phyloP scores from a whole-genome alignment of 1,140 invertebrate genomes.

The Philopotamus ludificatus region DNA sequence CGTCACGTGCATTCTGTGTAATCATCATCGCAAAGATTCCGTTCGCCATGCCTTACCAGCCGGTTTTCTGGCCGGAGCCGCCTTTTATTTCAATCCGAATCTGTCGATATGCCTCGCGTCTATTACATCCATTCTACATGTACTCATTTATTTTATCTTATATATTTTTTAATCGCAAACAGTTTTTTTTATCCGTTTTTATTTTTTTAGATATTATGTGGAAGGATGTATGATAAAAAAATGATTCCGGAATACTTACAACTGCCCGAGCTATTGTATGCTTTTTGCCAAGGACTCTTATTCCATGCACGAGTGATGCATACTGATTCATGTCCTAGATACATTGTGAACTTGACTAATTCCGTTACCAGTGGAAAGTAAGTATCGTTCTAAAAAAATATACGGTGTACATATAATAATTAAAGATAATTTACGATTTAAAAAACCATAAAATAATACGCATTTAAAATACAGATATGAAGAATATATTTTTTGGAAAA shows the following conservation, averaged over 20 bases:
- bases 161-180: too few relatives aligned
- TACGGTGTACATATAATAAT: not conserved
- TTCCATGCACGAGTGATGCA: conserved; percentile 50
- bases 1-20: conserved; percentile 50
- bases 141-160: conserved; percentile 17
- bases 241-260: conserved; percentile 49
- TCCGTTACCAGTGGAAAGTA: conserved; percentile 51
- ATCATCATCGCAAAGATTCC: conserved; percentile 47
- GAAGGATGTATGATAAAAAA: conserved; percentile 54
- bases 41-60: conserved; percentile 51
- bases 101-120: conserved; percentile 40
- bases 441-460: too few relatives aligned
- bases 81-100: conserved; percentile 51
- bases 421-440: not conserved
- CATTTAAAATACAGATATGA: too few relatives aligned
- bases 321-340: conserved; percentile 49
- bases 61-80: conserved; percentile 51
- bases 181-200: not conserved
- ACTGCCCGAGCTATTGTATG: conserved; percentile 50
- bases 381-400: conserved; percentile 40
- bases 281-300: conserved; percentile 50
- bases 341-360: conserved; percentile 49
- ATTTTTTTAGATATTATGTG: conserved; percentile 47
- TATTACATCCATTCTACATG: conserved; percentile 37
- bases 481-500: too few relatives aligned